Evolutionary conservation across 1,140 invertebrate genomes (phyloP).

Genomic region (Brachionus paranguensis): DNA sequence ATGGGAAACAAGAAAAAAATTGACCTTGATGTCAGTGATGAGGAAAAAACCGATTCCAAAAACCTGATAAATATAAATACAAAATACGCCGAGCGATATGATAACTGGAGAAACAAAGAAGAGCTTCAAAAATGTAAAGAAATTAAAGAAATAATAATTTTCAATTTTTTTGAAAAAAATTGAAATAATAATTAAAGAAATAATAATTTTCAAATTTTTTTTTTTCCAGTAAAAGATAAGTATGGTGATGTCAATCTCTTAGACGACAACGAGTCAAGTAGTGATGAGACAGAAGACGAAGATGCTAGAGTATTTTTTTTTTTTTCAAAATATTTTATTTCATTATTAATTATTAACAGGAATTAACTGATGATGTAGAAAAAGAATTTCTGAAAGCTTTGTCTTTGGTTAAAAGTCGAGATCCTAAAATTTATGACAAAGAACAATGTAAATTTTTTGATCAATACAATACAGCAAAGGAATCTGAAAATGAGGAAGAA

Average conservation of each 20-base stretch:
- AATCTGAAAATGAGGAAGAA: slow-evolving; percentile 55
- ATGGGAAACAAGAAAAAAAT: slow-evolving; percentile 5
- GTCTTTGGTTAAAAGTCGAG: slow-evolving; percentile 74
- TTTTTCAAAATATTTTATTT: background rate
- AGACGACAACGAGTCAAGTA: slow-evolving; percentile 45
- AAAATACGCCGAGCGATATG: slow-evolving; percentile 73
- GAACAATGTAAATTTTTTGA: slow-evolving; percentile 28
- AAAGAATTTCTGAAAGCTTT: slow-evolving; percentile 78
- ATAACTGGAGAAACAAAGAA: slow-evolving; percentile 73
- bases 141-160: background rate
- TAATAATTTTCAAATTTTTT: background rate
- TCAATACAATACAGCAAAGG: slow-evolving; percentile 42
- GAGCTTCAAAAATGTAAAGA: slow-evolving; percentile 72
- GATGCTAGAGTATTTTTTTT: slow-evolving; percentile 57
- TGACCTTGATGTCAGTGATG: background rate
- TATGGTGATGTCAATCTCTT: slow-evolving; percentile 59
- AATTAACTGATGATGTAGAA: slow-evolving; percentile 64
- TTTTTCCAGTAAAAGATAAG: slow-evolving; percentile 65
- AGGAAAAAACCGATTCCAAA: background rate
- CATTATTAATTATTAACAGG: slow-evolving; percentile 45
- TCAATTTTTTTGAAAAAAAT: no score
- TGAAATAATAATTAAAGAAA: background rate
- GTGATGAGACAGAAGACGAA: slow-evolving; percentile 62
- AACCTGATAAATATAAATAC: slow-evolving; percentile 60
- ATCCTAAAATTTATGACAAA: slow-evolving; percentile 75